Evolutionary conservation across 1,140 invertebrate genomes (phyloP).

Genomic region (Drosophila pseudoananassae): DNA sequence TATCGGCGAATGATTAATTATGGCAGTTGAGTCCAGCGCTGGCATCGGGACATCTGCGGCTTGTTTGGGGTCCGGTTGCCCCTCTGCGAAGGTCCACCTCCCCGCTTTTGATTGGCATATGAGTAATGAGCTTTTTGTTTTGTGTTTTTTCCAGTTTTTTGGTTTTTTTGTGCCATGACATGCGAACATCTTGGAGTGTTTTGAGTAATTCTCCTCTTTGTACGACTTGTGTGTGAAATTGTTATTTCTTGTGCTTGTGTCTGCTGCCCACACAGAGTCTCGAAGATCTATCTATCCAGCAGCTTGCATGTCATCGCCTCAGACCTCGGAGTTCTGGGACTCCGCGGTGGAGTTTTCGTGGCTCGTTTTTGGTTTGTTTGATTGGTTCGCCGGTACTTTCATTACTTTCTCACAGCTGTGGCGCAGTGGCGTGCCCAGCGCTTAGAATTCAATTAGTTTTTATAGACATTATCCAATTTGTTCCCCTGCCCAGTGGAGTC

Average conservation of each 20-base stretch:
- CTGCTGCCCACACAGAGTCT: constrained; percentile 67
- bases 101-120: constrained; percentile 72
- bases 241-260: constrained; percentile 35
- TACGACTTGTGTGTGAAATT: constrained; percentile 71
- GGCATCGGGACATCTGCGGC: constrained; percentile 51
- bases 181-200: constrained; percentile 60
- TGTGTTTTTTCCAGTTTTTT: constrained; percentile 43
- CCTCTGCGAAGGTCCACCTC: not conserved
- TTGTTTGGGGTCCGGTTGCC: constrained; percentile 36
- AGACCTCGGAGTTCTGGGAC: constrained; percentile 46
- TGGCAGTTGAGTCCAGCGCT: constrained; percentile 55
- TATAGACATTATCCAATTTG: constrained; percentile 83
- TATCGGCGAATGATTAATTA: constrained; percentile 80
- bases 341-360: constrained; percentile 21
- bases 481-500: constrained; percentile 32
- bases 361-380: constrained; percentile 34
- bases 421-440: constrained; percentile 66
- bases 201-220: constrained; percentile 51
- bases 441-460: constrained; percentile 83
- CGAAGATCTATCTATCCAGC: constrained; percentile 37
- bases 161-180: constrained; percentile 45
- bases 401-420: constrained; percentile 75
- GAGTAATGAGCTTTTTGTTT: constrained; percentile 82
- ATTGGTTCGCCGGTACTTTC: constrained; percentile 55
- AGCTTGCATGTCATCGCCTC: constrained; percentile 80